Evolutionary conservation across 2,797 vertebrate species (phyloP), one percentile per base, ranked within the genome.

Genomic region (Bradypus variegatus): DNA sequence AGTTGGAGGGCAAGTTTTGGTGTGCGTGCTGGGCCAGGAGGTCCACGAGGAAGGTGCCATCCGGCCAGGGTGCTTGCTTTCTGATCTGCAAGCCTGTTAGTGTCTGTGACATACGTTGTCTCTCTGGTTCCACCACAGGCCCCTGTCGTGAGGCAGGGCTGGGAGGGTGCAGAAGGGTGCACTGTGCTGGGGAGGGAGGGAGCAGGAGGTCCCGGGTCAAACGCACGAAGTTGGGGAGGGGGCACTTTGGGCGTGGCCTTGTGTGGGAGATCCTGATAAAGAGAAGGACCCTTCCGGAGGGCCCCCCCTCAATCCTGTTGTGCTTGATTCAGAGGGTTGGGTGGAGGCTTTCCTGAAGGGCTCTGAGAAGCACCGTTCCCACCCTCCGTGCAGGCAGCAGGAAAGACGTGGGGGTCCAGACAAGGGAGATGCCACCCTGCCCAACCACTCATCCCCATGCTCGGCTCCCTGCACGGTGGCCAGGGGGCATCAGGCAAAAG

Each of bases 251-350:
- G 45, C 62, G 31, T 29, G 14, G 79, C 79, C 81, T 81, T 2
- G 0, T 2, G 41, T 91, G 70, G 38, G 55, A 45, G 38, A 8
- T 48, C 72, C 77, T 19, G 6, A 19, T 14, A 15, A 38, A 72
- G 29, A 33, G 73, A 65, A 79, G 93, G 77, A 38, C 58, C 80
- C 92, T 95, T 93, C 90, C 65, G 11, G 85, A 95, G 94, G 95
- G 89, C 91, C 94, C 91, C 95, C 88, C 88, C 90, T 76, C 92
- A 94, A 92, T 86, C 94, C 94, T 95, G 77, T 95, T 92, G 94
- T 95, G 88, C 75, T 64, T 3, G 8, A 31, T 81, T 87, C 94
- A 95, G 95, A 94, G 94, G 94, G 94, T 95, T 93, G 95, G 87
- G 85, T 62, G 85, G 94, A 94, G 93, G 94, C 95, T 88, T 89